Conservation (phyloP, 2,888 invertebrate species). For the Apamea epomidion region DNA sequence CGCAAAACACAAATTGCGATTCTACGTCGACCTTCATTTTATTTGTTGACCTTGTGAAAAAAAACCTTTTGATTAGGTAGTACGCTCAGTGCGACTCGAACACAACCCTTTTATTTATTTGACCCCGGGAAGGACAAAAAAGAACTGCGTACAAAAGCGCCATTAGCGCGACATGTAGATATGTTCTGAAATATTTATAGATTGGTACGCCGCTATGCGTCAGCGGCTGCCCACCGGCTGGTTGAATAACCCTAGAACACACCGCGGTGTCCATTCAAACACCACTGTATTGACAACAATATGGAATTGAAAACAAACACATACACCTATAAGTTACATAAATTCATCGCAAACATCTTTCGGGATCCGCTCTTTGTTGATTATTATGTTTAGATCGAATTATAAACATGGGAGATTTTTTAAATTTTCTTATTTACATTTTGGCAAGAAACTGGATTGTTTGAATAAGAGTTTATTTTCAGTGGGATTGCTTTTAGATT, state of each 20-base stretch:
- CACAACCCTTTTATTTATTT: slow-evolving; percentile 33
- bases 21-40: slow-evolving; percentile 38
- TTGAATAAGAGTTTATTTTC: slow-evolving; percentile 29
- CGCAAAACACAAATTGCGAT: slow-evolving; percentile 31
- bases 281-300: slow-evolving; percentile 61
- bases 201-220: slow-evolving; percentile 67
- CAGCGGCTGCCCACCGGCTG: slow-evolving; percentile 70
- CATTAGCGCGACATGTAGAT: slow-evolving; percentile 65
- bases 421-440: slow-evolving; percentile 30
- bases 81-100: slow-evolving; percentile 20
- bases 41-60: slow-evolving; percentile 41
- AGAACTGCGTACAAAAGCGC: slow-evolving; percentile 54
- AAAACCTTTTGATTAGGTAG: slow-evolving; percentile 32
- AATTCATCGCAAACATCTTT: slow-evolving; percentile 22
- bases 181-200: slow-evolving; percentile 72
- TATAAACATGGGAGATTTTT: slow-evolving; percentile 26
- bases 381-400: slow-evolving; percentile 34
- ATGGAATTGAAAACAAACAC: slow-evolving; percentile 48
- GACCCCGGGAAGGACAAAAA: slow-evolving; percentile 30
- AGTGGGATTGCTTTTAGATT: slow-evolving; percentile 10
- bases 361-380: slow-evolving; percentile 32
- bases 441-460: slow-evolving; percentile 50
- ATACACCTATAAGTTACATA: slow-evolving; percentile 37
- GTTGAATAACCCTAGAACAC: slow-evolving; percentile 83
- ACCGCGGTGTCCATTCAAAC: slow-evolving; percentile 57